phyloP scores from a whole-genome alignment of 2,113 vertebrate genomes.

The Xenus cinereus region DNA sequence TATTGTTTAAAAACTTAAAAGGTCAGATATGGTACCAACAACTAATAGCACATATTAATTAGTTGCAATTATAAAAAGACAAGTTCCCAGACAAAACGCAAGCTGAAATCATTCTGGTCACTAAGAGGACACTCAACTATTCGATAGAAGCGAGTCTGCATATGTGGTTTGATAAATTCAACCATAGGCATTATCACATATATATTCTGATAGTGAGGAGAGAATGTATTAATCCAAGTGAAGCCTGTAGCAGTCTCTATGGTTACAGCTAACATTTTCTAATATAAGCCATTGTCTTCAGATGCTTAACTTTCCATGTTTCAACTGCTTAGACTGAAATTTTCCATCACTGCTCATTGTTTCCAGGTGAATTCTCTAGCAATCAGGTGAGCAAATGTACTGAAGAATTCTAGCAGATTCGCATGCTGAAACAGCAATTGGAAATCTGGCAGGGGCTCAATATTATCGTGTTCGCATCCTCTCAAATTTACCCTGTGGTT shows the following conservation, averaged over 20 bases:
- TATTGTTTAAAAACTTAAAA: neutral
- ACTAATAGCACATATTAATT: neutral
- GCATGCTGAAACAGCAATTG: neutral
- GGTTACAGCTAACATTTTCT: constrained; percentile 59
- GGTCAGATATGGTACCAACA: neutral
- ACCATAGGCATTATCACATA: neutral
- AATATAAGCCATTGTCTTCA: constrained; percentile 62
- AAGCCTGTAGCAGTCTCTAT: constrained; percentile 57
- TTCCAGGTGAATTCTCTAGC: constrained; percentile 59
- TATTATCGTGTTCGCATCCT: neutral
- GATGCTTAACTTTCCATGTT: constrained; percentile 50
- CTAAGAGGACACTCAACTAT: neutral
- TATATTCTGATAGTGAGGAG: neutral
- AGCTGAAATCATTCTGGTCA: neutral
- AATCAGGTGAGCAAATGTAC: constrained; percentile 53
- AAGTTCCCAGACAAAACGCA: neutral
- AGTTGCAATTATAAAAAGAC: neutral
- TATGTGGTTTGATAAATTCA: neutral
- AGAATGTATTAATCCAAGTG: constrained; percentile 15
- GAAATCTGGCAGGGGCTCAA: neutral
- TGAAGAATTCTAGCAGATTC: constrained; percentile 19
- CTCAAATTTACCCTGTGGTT: neutral
- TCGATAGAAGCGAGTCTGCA: neutral
- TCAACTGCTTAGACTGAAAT: constrained; percentile 56
- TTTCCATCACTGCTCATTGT: constrained; percentile 48